Conservation (phyloP, 92 coral and sea anemone genomes). For the Phenganax stokvisi region DNA sequence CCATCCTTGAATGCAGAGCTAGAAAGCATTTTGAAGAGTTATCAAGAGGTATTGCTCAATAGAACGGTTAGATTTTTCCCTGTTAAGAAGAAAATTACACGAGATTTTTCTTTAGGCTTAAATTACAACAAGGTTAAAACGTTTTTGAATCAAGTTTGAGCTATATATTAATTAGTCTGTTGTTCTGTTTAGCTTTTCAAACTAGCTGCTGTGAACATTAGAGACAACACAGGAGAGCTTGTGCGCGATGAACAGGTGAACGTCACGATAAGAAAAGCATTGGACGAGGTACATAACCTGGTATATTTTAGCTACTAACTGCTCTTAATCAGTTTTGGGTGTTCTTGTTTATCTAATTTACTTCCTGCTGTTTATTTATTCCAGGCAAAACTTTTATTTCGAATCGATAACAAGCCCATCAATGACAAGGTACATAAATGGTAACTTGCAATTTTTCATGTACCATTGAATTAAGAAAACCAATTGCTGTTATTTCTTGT, state of each 20-base stretch:
- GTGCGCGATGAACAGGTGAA: conserved; percentile 90
- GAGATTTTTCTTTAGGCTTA: too few relatives aligned
- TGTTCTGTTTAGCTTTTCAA: conserved; percentile 63
- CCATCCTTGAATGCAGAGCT: conserved; percentile 92
- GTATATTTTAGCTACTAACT: background rate
- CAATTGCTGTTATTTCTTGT: background rate
- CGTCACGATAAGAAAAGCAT: conserved; percentile 67
- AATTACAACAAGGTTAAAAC: too few relatives aligned
- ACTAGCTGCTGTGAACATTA: conserved; percentile 88
- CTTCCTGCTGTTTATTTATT: background rate
- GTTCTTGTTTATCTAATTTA: background rate
- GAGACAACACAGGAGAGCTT: conserved; percentile 92
- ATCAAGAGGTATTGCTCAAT: conserved; percentile 74
- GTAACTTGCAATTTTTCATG: background rate
- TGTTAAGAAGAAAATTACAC: too few relatives aligned
- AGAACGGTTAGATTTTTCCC: too few relatives aligned
- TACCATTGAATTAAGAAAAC: background rate
- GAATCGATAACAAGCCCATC: conserved; percentile 61
- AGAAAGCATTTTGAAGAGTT: conserved; percentile 79
- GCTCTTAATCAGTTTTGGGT: background rate
- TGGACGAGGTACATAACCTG: conserved; percentile 69
- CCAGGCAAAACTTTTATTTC: conserved; percentile 80
- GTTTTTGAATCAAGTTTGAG: too few relatives aligned
- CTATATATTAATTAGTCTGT: background rate
- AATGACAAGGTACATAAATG: conserved; percentile 25